Percentiles rank a stretch among this genome's conserved stretches.
phyloP scores from a whole-genome alignment of 2,113 vertebrate species.

The Guaruba guarouba region DNA sequence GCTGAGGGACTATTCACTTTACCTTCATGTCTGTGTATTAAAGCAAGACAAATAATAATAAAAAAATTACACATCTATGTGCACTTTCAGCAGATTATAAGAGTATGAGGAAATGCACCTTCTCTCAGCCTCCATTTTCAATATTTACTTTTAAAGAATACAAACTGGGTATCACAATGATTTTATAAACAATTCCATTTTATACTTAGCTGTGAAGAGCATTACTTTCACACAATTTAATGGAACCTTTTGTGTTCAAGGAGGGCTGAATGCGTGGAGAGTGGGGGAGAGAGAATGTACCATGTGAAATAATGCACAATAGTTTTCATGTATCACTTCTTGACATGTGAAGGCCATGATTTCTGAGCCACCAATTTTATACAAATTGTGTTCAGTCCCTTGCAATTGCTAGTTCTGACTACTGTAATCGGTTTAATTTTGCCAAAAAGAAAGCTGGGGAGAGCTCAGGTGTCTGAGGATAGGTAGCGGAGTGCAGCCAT shows the following conservation, averaged over 20 bases:
- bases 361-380: neutral
- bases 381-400: neutral
- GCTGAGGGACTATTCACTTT: neutral
- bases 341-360: neutral
- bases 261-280: fast-evolving
- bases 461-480: neutral
- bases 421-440: neutral
- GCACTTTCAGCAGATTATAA: neutral
- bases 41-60: neutral
- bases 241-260: neutral
- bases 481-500: neutral
- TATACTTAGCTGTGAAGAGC: neutral
- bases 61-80: neutral
- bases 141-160: neutral
- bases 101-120: neutral
- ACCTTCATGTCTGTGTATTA: neutral
- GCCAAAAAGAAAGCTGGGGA: neutral
- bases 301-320: no score
- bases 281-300: neutral
- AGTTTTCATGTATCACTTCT: neutral
- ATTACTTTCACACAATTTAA: neutral
- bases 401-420: neutral
- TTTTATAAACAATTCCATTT: neutral
- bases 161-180: neutral
- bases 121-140: neutral